Base-by-base conservation (phyloP, 2,113 vertebrate species). In the Psittacula cyanocephala region DNA sequence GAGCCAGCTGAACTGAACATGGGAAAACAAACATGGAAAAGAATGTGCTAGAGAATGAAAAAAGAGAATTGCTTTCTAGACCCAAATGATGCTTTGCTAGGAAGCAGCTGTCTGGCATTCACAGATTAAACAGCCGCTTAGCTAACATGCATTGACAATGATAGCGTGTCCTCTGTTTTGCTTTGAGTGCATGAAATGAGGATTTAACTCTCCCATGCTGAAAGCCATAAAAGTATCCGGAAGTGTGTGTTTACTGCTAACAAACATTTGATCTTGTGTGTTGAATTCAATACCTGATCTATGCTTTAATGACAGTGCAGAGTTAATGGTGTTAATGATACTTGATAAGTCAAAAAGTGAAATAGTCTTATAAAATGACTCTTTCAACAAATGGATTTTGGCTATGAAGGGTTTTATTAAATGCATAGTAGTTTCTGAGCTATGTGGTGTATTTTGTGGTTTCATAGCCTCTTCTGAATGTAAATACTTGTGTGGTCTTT, bases 31-130 rank as follows among this genome's bases (percentile, higher is more conserved):
- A 94, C 90, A 86, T 17, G 47, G 83, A 62, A 77, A 95, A 93
- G 93, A 97, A 96, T 86, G 88, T 72, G 83, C 95, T 91, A 64
- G 86, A 84, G 95, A 94, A 62, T 74, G 76, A 69, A 72, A 84
- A 90, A 82, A 87, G 89, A 82, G 59, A 91, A 83, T 93, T 86
- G 55, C 80, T 86, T 92, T 86, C 50, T 88, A 78, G 95, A 76
- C 86, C 81, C 70, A 87, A 91, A 89, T 87, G 43, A 37, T 63
- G 86, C 74, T 84, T 89, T 95, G 94, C 92, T 96, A 92, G 83
- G 91, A 95, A 95, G 80, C 91, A 95, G 70, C 94, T 95, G 88
- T 93, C 88, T 96, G 96, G 93, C 84, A 92, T 83, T 90, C 74
- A 39, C 59, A 88, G 80, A 91, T 88, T 93, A 94, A 91, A 91